Evolutionary conservation across 2,797 vertebrate genomes (phyloP), one percentile per base, ranked within the genome.

Genomic region (Channa striata): DNA sequence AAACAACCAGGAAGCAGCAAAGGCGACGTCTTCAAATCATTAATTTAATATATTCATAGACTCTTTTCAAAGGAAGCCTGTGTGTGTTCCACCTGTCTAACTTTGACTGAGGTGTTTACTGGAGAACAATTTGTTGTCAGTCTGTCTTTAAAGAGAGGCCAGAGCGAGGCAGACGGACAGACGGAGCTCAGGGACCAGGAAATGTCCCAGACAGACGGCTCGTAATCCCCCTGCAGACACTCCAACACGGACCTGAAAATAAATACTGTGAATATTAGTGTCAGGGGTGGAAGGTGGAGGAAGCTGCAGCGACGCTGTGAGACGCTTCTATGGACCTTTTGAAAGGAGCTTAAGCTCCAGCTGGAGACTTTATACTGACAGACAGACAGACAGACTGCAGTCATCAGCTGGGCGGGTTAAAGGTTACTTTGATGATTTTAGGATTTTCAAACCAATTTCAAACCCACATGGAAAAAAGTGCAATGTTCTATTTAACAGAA

Each of bases 121-220:
- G 43, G 13, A 49, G 19, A 21, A n/a, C 62, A 17, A 42, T 25
- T 50, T 47, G 59, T 57, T 70, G 66, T 70, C 56, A 61, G 20
- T 52, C 65, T 23, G 50, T 56, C 70, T 78, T 73, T 49, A 14
- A n/a, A 23, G 25, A 30, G 25, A 30, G 25, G 25, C 25, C 25
- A 30, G 25, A 30, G 6, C 10, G 16, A n/a, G 40, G 13, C 39
- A 48, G 62, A 63, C 43, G 57, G 71, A 66, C 51, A 70, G 66
- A 13, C 30, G 10, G 17, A 36, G 52, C 61, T 36, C 34, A 77
- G 44, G 59, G 44, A 49, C 17, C 25, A 61, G 59, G 48, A 56
- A 73, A 54, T 48, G 57, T 77, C 40, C 56, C 39, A 62, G 69
- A 70, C 65, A 43, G 69, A 66, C 11, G 52, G 30, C 43, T 25